Evolutionary conservation across 2,888 invertebrate species (phyloP), one percentile per base, ranked within the genome.

Genomic region (Taphrorychus bicolor): DNA sequence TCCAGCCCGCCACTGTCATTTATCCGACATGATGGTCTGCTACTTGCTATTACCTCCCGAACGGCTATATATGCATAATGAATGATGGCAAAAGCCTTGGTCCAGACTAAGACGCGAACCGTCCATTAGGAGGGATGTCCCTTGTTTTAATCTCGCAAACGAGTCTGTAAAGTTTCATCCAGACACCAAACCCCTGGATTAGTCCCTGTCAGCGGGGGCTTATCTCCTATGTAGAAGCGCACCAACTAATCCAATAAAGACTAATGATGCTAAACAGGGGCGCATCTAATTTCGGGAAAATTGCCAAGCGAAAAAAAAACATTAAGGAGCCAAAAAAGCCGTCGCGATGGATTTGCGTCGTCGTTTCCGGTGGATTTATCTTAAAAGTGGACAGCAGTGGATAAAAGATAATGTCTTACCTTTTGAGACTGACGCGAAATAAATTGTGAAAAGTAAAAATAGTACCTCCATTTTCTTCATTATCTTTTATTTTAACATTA

Each of bases 151-250:
- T 57, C 42, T 19, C 40, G 23, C 42, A 57, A 54, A 54, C 32
- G 32, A 32, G 54, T 24, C 32, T 54, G 57, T 42, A 57, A 42
- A 57, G 57, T 57, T 57, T 57, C 41, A 41, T 57, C 16, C 42
- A 42, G 14, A 40, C n/a, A 57, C 40, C 23, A 57, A 57, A 57
- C 42, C 57, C 58, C 23, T 51, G 58, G 57, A 64, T 64, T 64
- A 64, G 40, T 57, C 23, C 21, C 32, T 58, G 64, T 58, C 52
- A 64, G 64, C 52, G 19, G 21, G 18, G 40, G 58, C 51, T 64
- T 58, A 52, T 49, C 41, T 5, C 19, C 57, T 23, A 58, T 62
- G 42, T 52, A 58, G 22, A 57, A 22, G 42, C 41, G 57, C 22
- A 19, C 9, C 45, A 21, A 7, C 45, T 21, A 58, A 58, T 58